Percentiles rank a stretch among this genome's conserved stretches.
Conservation (phyloP, 1,140 invertebrate species). For the Sycophaga agraensis region DNA sequence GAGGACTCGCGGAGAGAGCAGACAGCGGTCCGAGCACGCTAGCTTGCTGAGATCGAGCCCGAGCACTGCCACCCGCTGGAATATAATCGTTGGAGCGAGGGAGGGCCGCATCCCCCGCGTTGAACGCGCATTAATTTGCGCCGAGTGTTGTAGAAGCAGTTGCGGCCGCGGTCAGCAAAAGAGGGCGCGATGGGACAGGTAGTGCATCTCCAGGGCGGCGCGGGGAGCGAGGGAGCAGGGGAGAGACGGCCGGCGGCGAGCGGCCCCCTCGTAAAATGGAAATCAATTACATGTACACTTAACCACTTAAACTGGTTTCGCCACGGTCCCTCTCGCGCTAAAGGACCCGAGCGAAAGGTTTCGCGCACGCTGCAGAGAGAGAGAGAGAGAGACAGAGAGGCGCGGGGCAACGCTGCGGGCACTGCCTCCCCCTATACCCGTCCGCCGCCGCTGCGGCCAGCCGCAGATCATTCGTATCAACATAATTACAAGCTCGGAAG, state of each 20-base stretch:
- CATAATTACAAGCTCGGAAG: constrained; percentile 60
- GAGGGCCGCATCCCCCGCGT: neutral
- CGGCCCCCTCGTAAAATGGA: constrained; percentile 56
- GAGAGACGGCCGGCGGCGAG: constrained; percentile 12
- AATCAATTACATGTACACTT: constrained; percentile 61
- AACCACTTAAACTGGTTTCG: constrained; percentile 60
- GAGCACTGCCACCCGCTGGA: no score
- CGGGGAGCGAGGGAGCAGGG: neutral
- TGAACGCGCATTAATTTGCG: constrained; percentile 22
- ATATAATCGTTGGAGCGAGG: neutral
- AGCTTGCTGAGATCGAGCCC: no score
- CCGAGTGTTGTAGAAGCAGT: neutral
- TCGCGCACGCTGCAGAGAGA: constrained; percentile 7
- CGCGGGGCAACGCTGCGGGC: constrained; percentile 32
- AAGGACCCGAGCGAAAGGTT: constrained; percentile 33
- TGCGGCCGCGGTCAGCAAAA: neutral
- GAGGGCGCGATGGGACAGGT: constrained; percentile 15
- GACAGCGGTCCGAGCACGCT: no score
- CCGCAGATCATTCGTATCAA: constrained; percentile 59
- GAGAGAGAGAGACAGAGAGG: constrained; percentile 1
- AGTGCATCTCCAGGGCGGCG: neutral
- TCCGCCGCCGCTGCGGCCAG: constrained; percentile 44
- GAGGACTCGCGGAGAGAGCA: no score
- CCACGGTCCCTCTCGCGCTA: constrained; percentile 47
- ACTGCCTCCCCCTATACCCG: neutral